These are phyloP conservation scores for Distichodus sexfasciatus DNA, from an alignment of 2,797 vertebrate species.

Conservation along the genomic window DNA sequence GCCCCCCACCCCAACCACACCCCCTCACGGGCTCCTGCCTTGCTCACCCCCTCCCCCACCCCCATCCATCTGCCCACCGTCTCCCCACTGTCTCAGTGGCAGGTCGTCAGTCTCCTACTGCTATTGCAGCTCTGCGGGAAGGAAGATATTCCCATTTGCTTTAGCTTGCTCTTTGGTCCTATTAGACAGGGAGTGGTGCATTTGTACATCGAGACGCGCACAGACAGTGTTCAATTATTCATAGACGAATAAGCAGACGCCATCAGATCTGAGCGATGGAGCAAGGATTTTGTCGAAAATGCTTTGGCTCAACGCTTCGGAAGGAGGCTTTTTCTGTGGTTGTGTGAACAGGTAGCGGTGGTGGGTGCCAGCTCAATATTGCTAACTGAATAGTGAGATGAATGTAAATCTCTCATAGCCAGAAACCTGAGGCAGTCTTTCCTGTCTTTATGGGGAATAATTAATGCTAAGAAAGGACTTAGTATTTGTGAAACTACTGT, in stretches of 20 bases:
- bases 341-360: neutral
- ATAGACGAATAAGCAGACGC: slow-evolving; percentile 17
- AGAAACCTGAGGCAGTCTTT: too few relatives aligned
- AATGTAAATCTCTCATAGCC: too few relatives aligned
- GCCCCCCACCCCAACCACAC: neutral
- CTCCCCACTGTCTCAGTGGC: slow-evolving; percentile 23
- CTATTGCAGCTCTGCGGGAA: slow-evolving; percentile 41
- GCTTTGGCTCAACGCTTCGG: slow-evolving; percentile 2
- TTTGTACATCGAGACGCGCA: slow-evolving; percentile 39
- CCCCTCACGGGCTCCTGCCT: too few relatives aligned
- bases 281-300: slow-evolving; percentile 18
- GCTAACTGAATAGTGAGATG: neutral
- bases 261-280: slow-evolving; percentile 35
- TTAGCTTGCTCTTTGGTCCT: slow-evolving; percentile 42
- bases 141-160: slow-evolving; percentile 37
- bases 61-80: slow-evolving; percentile 15
- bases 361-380: neutral
- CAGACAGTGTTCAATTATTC: slow-evolving; percentile 49
- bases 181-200: slow-evolving; percentile 43
- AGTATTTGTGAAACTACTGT: too few relatives aligned
- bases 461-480: too few relatives aligned
- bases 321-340: neutral
- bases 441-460: neutral
- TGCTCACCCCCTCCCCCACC: too few relatives aligned
- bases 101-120: slow-evolving; percentile 47